phyloP scores from a whole-genome alignment of 2,797 vertebrate species.

The Sandelia bainsii region DNA sequence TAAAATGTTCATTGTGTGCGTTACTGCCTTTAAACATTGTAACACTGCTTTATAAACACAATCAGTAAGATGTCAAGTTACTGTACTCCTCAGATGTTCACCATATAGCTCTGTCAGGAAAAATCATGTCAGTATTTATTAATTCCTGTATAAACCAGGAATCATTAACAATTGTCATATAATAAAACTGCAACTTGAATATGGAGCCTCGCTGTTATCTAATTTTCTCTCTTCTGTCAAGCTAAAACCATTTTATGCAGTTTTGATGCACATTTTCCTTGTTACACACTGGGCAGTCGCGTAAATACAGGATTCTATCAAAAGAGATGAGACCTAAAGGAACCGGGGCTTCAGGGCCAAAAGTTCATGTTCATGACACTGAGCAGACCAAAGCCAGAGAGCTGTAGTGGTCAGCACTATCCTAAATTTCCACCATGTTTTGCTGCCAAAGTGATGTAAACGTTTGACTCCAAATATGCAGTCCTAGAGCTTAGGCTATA shows the following conservation, averaged over 20 bases:
- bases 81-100: conserved; percentile 8
- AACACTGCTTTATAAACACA: background rate
- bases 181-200: conserved; percentile 3
- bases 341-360: background rate
- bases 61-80: background rate
- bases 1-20: conserved; percentile 18
- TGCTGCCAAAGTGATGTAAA: background rate
- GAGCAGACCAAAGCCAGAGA: background rate
- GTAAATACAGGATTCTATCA: background rate
- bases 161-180: background rate
- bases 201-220: background rate
- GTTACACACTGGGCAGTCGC: background rate
- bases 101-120: conserved; percentile 18
- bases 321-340: background rate
- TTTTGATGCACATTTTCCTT: conserved; percentile 8
- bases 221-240: background rate
- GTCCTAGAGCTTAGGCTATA: no score
- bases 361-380: conserved; percentile 1
- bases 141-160: background rate
- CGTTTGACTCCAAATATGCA: background rate
- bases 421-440: background rate
- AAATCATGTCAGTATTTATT: conserved; percentile 2
- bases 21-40: background rate
- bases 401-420: no score
- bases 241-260: background rate